A percentile compares a stretch with the other conserved stretches of the same genome.
These are phyloP conservation scores for Stegastes partitus DNA, from an alignment of 2,113 vertebrate species.

Conservation along the genomic window DNA sequence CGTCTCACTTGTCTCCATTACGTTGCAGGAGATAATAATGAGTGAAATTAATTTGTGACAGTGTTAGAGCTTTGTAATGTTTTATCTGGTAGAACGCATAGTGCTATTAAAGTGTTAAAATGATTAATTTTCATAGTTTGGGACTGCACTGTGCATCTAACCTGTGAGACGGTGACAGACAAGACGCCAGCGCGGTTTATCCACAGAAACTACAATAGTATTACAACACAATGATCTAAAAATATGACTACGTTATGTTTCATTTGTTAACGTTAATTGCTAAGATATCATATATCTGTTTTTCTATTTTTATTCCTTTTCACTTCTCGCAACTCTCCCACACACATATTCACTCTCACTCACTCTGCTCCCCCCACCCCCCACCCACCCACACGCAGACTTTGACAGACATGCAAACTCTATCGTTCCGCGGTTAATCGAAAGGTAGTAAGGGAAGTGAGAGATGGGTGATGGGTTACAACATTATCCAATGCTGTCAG, in stretches of 20 bases:
- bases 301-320: neutral
- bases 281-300: neutral
- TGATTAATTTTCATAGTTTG: neutral
- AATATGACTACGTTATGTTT: neutral
- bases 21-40: neutral
- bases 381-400: neutral
- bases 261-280: conserved; percentile 11
- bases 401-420: conserved; percentile 8
- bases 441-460: conserved; percentile 2
- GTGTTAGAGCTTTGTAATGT: neutral
- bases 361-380: neutral
- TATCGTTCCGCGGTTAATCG: neutral
- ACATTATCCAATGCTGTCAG: neutral
- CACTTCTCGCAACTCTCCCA: neutral
- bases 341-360: neutral
- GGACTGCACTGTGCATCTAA: neutral
- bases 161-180: neutral
- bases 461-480: too few species aligned
- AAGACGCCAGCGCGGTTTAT: neutral
- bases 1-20: neutral
- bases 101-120: neutral
- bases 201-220: neutral
- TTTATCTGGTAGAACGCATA: neutral
- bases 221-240: neutral
- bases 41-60: neutral